Evolutionary conservation across 2,888 invertebrate genomes (phyloP), one percentile per base, ranked within the genome.

Genomic region (Plebejus anna): DNA sequence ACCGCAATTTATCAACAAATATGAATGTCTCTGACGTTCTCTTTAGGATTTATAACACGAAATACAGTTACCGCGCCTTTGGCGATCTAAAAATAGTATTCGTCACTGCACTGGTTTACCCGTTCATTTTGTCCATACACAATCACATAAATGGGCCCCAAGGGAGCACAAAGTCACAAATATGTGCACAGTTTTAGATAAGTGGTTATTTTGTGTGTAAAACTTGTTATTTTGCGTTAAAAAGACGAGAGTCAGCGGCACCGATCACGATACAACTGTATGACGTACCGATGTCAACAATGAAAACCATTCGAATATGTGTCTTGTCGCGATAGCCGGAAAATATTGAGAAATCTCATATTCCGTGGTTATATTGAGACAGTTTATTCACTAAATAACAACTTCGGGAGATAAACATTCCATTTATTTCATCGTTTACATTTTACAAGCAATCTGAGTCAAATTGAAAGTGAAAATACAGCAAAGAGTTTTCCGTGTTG

Each of bases 11-110:
- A 32, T 66, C 16, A 66, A 32, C 66, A 32, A 16, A 36, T 66
- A 32, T 66, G 79, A 78, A 77, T 78, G 77, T 79, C 77, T 80
- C 79, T 77, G 47, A 57, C 71, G 75, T 51, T 47, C 79, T 80
- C 81, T 81, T 80, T 80, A 79, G 80, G 78, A 81, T 80, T 77
- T 81, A 82, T 78, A 79, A 78, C 79, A 77, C 81, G 85, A 87
- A 87, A 87, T 84, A 83, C 83, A 81, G 85, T 84, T 85, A 88
- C 85, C 87, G 84, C 86, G 85, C 83, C 86, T 87, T 85, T 84
- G 84, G 85, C 84, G 80, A 83, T 85, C 93, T 93, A 93, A 86
- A 91, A 92, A 93, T 93, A 93, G 91, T 84, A 79, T 78, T 82
- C 84, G 85, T 88, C 90, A 91, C 89, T 84, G 87, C 87, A 86